phyloP scores from a whole-genome alignment of 2,888 invertebrate genomes.

The Operophtera brumata region DNA sequence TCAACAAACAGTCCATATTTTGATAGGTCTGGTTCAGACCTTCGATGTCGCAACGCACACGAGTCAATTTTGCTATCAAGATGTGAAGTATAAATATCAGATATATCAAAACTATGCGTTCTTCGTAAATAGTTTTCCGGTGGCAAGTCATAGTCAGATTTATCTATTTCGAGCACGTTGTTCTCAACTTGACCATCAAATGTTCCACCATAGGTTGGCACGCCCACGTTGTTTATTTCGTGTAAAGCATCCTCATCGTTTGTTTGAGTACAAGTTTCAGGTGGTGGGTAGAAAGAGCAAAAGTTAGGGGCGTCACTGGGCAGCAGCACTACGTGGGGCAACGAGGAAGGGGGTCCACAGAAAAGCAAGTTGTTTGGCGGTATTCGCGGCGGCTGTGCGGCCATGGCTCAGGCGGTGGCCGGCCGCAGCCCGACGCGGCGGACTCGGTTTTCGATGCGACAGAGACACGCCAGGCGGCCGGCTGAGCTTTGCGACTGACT shows the following conservation, averaged over 20 bases:
- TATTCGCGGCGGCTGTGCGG: conserved; percentile 75
- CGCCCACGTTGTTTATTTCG: conserved; percentile 77
- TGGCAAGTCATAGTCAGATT: conserved; percentile 46
- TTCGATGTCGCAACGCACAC: conserved; percentile 50
- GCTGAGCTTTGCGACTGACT: conserved; percentile 77
- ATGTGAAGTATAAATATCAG: conserved; percentile 59
- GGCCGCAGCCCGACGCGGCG: conserved; percentile 66
- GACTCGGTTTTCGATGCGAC: conserved; percentile 60
- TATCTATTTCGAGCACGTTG: conserved; percentile 47
- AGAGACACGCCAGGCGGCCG: conserved; percentile 76
- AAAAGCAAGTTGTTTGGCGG: conserved; percentile 77
- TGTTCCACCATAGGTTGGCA: conserved; percentile 60
- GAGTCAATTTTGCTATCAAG: conserved; percentile 52
- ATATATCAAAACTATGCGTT: conserved; percentile 72
- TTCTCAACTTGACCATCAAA: conserved; percentile 53
- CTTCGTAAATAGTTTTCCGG: conserved; percentile 58
- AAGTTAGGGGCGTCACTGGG: conserved; percentile 61
- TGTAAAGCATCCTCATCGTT: conserved; percentile 60
- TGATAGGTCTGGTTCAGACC: conserved; percentile 74
- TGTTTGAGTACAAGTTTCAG: conserved; percentile 53
- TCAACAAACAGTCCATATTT: conserved; percentile 68
- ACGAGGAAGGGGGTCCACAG: conserved; percentile 71
- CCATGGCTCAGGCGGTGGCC: conserved; percentile 68
- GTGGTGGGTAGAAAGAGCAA: conserved; percentile 40
- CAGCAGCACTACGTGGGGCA: conserved; percentile 75